Base-by-base conservation (phyloP, 2,888 invertebrate species). In the Eugnorisma glareosa region DNA sequence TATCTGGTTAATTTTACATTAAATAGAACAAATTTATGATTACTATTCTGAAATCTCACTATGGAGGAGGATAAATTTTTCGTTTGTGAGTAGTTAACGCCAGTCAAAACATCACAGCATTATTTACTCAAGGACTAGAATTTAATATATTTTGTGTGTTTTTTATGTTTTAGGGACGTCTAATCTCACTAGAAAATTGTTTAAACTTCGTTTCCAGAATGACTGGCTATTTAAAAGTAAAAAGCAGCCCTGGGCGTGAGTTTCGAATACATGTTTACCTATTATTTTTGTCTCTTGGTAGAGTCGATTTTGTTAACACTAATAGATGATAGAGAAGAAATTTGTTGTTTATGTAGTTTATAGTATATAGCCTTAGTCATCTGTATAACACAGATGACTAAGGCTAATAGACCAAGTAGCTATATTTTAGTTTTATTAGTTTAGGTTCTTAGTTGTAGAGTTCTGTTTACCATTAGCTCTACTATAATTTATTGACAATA, bases 191-290 rank as follows among this genome's bases (percentile, higher is more conserved):
- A 94, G 91, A 81, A 94, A 91, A 82, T 89, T 97, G 81, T 93
- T 96, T 75, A 89, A 94, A 81, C 87, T 96, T 64, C 93, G 96
- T 75, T 96, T 96, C 75, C 92, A 95, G 86, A 93, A 96, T 88
- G 95, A 96, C 70, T 93, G 93, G 93, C 90, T 97, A 45, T 97
- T 97, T 88, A 96, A 94, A 87, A 94, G 93, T 81, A 95, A 93
- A 86, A 96, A 96, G 81, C 96, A 95, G 81, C 95, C 97, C 15
- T 97, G 97, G 97, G 90, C 91, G 97, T 97, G 86, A 94, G 94
- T 89, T 59, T 69, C 28, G 1, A 40, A 51, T 40, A 15, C 31
- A 28, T 67, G 28, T 40, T 80, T 63, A 48, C 24, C 24, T 24
- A 15, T 2, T 13, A 48, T 10, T 35, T 54, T 57, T 81, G 8